These are phyloP conservation scores for Hylaeus volcanicus DNA, from an alignment of 1,140 invertebrate genomes.

Conservation along the genomic window DNA sequence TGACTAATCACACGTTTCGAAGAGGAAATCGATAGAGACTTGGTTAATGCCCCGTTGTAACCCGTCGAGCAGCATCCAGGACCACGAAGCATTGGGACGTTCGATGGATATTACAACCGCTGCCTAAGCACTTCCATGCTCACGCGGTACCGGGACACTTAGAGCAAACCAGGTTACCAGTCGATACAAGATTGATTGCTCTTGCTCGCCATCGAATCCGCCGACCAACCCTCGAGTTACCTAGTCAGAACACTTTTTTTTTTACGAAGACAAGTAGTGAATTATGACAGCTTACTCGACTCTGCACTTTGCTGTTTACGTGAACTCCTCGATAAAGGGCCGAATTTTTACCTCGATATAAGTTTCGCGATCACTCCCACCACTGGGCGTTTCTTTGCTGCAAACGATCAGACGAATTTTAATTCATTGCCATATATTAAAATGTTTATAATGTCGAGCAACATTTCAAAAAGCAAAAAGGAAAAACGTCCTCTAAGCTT, in stretches of 20 bases:
- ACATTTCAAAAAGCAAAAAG: too few species aligned
- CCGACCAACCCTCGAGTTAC: background rate
- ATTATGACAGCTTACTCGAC: too few species aligned
- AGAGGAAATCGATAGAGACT: background rate
- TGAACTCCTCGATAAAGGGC: too few species aligned
- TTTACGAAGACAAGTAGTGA: background rate
- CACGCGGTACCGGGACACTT: conserved; percentile 11
- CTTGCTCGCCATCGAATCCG: background rate
- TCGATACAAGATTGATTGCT: conserved; percentile 2
- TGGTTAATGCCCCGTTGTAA: conserved; percentile 6
- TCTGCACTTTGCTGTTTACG: too few species aligned
- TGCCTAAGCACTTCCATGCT: background rate
- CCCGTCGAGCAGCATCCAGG: background rate
- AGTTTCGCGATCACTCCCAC: too few species aligned
- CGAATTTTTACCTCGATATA: too few species aligned
- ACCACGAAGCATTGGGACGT: background rate
- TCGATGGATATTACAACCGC: conserved; percentile 7
- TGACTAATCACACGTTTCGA: background rate
- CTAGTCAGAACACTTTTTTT: background rate
- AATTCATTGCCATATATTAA: too few species aligned
- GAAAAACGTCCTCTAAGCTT: too few species aligned
- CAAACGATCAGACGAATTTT: too few species aligned
- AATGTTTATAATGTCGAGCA: too few species aligned
- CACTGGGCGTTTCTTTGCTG: too few species aligned
- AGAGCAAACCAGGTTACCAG: background rate